Base-by-base conservation (phyloP, 2,888 invertebrate species). In the Amiota communis region DNA sequence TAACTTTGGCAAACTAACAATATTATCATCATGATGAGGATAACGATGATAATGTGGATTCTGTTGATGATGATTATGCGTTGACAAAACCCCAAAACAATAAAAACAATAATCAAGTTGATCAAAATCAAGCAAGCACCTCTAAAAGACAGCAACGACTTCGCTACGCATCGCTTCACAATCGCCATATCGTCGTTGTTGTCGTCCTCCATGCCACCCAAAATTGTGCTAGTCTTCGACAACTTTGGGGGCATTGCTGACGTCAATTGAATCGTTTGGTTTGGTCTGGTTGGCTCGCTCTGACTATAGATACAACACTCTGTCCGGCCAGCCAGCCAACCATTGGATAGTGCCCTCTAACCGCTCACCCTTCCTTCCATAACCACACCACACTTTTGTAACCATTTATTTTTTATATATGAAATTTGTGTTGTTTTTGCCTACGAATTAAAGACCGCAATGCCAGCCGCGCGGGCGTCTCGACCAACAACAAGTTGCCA, bases 231-330 rank as follows among this genome's bases (percentile, higher is more conserved):
- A 36, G 48, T 48, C 9, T n/a, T 63, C 17, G 9, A 48, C 46
- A 79, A 80, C 86, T 85, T 88, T 87, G 88, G 89, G 88, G 89
- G 89, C 88, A 89, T 85, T 89, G 88, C 88, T 88, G 88, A 88
- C 88, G 88, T 89, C 88, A 88, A 88, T 88, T 72, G 46, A 65
- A 75, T 36, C 36, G 36, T 36, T 36, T 36, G 36, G 36, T 6
- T 36, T 36, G 36, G 36, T 36, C 36, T 36, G 36, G 36, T 36
- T 36, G 36, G 36, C 36, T 36, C 36, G 36, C 6, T 36, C 6
- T 36, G 36, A 36, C 36, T 36, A 36, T 6, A 51, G 53, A 51
- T n/a, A n/a, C 53, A 11, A 0, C 53, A 0, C 12, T 20, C 59
- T 20, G 65, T 48, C 48, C 10, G 47, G 51, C 51, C 51, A 51